Evolutionary conservation across 35 echinoderm and acorn worm species (phyloP).

Genomic region (Lytechinus variegatus): DNA sequence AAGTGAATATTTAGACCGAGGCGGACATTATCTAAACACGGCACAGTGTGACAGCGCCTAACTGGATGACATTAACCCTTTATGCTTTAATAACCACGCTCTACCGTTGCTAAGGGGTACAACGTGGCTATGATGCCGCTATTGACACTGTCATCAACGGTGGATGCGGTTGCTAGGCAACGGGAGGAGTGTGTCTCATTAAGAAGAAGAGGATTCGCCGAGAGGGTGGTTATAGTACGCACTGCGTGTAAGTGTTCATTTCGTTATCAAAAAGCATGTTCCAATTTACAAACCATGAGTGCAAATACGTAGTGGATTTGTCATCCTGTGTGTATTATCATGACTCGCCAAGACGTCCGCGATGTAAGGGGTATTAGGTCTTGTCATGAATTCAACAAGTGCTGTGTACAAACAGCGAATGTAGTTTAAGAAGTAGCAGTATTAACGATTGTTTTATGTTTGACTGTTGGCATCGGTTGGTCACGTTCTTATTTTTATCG

Average conservation of each 20-base stretch:
- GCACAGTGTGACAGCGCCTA: background rate
- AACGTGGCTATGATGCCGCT: background rate
- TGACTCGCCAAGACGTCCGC: background rate
- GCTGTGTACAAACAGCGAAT: background rate
- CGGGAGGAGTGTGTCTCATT: constrained; percentile 1
- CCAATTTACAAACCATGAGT: background rate
- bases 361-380: background rate
- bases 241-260: background rate
- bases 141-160: constrained; percentile 26
- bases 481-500: background rate
- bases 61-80: background rate
- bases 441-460: background rate
- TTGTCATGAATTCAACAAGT: background rate
- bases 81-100: background rate
- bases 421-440: background rate
- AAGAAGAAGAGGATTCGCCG: background rate
- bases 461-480: background rate
- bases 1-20: no score
- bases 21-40: no score
- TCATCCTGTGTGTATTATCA: background rate
- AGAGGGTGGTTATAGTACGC: background rate
- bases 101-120: background rate
- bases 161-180: constrained; percentile 32
- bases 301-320: background rate
- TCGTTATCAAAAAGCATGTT: background rate